phyloP scores from a whole-genome alignment of 2,888 invertebrate species.

The Drosophila affinis region DNA sequence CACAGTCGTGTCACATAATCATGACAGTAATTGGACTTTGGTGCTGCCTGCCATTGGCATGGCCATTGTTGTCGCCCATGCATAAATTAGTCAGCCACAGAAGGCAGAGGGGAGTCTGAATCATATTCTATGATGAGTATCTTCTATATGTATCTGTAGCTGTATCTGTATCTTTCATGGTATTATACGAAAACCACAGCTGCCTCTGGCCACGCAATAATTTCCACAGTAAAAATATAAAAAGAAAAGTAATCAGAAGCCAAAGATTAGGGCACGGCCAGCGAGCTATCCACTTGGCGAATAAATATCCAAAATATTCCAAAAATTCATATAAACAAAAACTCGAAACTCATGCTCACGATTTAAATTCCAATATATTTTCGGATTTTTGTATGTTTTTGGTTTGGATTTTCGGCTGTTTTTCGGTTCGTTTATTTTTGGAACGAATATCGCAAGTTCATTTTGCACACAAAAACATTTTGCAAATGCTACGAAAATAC shows the following conservation, averaged over 20 bases:
- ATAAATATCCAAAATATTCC: slow-evolving; percentile 1
- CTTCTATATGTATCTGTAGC: background rate
- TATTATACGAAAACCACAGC: background rate
- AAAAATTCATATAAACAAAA: background rate
- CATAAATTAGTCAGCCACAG: background rate
- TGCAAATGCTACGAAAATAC: slow-evolving; percentile 24
- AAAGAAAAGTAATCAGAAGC: background rate
- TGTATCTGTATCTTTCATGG: background rate
- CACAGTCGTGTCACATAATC: background rate
- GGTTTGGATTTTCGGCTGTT: background rate
- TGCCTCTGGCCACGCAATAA: background rate
- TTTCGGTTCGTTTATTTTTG: background rate
- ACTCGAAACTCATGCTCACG: background rate
- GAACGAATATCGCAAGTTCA: slow-evolving; percentile 1
- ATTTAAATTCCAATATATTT: background rate
- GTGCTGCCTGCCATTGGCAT: background rate
- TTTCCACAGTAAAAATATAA: background rate
- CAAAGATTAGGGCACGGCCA: background rate
- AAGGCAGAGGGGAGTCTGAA: background rate
- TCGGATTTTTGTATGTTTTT: background rate
- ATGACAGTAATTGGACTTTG: slow-evolving; percentile 1
- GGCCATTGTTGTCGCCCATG: background rate
- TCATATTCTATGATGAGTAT: background rate
- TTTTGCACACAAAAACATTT: slow-evolving; percentile 2
- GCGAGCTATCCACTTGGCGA: background rate